Conservation (phyloP, 1,140 invertebrate genomes). For the Andrena cerasifolii region DNA sequence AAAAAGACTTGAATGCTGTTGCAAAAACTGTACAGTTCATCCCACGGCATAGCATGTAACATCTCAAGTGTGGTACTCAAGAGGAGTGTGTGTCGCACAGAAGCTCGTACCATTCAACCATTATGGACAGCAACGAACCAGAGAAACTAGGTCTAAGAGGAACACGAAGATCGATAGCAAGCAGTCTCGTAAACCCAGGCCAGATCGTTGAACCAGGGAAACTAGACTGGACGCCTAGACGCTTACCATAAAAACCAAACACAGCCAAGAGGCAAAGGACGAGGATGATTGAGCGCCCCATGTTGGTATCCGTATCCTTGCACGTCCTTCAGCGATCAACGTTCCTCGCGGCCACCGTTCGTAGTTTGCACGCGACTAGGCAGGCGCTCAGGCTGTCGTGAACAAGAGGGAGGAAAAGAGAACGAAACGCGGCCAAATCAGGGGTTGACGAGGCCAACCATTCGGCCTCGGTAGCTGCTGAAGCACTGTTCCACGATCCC, state of each 20-base stretch:
- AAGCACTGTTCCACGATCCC: constrained; percentile 72
- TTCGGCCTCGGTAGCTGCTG: constrained; percentile 73
- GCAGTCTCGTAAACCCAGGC: background rate
- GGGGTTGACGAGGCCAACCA: constrained; percentile 68
- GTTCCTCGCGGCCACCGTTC: background rate
- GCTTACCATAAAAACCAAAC: constrained; percentile 69
- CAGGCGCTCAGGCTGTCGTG: constrained; percentile 17
- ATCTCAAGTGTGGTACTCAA: no score
- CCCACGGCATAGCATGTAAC: no score
- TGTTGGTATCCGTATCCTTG: constrained; percentile 57
- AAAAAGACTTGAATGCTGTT: no score
- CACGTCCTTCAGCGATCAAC: constrained; percentile 23
- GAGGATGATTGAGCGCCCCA: constrained; percentile 63
- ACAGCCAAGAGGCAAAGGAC: constrained; percentile 63
- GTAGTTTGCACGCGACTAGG: constrained; percentile 8
- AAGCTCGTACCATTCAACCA: no score
- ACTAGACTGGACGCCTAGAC: background rate
- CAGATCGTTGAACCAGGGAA: constrained; percentile 35
- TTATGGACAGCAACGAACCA: no score
- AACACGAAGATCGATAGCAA: constrained; percentile 29
- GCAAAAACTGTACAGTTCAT: no score
- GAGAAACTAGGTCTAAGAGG: constrained; percentile 5
- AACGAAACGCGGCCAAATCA: constrained; percentile 10
- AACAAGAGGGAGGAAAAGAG: constrained; percentile 16
- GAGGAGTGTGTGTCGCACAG: no score